These are phyloP conservation scores for Rhopalosiphum padi DNA, from an alignment of 1,140 invertebrate genomes.

Conservation along the genomic window DNA sequence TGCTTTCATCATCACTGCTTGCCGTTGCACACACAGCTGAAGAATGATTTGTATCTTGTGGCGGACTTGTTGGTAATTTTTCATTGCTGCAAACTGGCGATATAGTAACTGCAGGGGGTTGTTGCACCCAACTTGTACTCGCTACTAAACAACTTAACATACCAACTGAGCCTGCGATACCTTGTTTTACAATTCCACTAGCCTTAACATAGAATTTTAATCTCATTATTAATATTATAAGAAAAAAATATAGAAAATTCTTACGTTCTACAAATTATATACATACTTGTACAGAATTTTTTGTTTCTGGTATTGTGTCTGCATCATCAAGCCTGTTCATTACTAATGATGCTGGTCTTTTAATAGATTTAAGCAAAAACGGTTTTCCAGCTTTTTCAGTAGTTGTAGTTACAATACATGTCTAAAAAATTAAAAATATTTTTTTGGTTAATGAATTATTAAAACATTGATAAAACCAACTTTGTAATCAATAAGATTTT, in stretches of 20 bases:
- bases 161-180: conserved; percentile 50
- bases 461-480: not conserved
- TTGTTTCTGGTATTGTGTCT: conserved; percentile 38
- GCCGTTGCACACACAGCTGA: conserved; percentile 39
- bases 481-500: conserved; percentile 50
- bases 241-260: not conserved
- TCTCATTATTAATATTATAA: not conserved
- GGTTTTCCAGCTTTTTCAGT: conserved; percentile 50
- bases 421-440: not conserved
- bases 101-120: conserved; percentile 46
- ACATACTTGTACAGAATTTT: conserved; percentile 40
- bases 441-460: not conserved
- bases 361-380: conserved; percentile 48
- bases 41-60: conserved; percentile 42
- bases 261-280: not conserved
- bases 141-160: conserved; percentile 53
- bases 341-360: conserved; percentile 53
- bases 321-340: conserved; percentile 44
- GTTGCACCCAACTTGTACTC: conserved; percentile 50
- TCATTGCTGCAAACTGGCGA: conserved; percentile 47
- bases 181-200: conserved; percentile 47
- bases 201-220: not conserved
- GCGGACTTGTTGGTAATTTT: conserved; percentile 47
- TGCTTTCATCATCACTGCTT: conserved; percentile 69
- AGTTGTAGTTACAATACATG: conserved; percentile 47